These are phyloP conservation scores for Campoplex capitator DNA, from an alignment of 2,888 invertebrate species.

Conservation along the genomic window DNA sequence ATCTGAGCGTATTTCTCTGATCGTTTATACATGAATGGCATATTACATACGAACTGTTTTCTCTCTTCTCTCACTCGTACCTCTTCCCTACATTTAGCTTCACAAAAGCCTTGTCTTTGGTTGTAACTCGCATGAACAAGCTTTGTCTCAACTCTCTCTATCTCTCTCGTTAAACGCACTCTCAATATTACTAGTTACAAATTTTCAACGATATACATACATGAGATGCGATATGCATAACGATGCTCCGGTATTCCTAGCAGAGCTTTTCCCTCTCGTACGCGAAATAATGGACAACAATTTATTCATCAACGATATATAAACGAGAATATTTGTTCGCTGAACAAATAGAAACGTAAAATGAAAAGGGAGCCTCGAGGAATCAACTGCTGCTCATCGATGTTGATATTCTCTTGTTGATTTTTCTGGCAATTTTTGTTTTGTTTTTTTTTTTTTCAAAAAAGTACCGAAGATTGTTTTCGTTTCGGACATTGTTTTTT, in stretches of 20 bases:
- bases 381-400: too few relatives aligned
- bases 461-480: neutral
- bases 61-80: neutral
- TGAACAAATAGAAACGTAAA: neutral
- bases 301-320: neutral
- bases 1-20: constrained; percentile 65
- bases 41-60: constrained; percentile 45
- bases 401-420: too few relatives aligned
- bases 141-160: constrained; percentile 1
- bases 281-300: neutral
- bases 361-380: neutral
- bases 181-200: constrained; percentile 20
- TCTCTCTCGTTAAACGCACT: neutral
- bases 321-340: neutral
- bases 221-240: neutral
- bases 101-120: constrained; percentile 6
- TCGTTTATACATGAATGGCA: constrained; percentile 58
- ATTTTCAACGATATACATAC: neutral
- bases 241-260: neutral
- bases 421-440: neutral
- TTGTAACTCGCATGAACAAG: neutral
- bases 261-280: neutral
- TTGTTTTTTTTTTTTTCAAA: neutral
- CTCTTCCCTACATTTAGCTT: neutral
- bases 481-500: neutral